A percentile compares a stretch with the other conserved stretches of the same genome.
Evolutionary conservation across 2,888 invertebrate species (phyloP).

Genomic region (Amblyjoppa fuscipennis): DNA sequence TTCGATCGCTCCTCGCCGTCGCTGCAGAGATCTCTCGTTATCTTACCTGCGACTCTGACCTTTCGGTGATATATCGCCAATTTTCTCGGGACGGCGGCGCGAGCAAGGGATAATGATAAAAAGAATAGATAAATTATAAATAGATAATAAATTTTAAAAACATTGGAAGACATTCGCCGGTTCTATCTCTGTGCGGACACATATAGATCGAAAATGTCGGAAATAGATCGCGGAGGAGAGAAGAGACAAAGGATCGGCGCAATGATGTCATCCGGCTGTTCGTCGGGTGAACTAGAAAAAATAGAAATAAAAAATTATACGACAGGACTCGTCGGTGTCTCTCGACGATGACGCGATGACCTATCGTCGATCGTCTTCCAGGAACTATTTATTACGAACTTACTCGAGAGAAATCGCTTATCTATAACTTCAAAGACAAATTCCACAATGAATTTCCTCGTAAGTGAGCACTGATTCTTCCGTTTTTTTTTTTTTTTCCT

Average conservation of each 20-base stretch:
- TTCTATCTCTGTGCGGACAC: constrained; percentile 1
- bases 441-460: constrained; percentile 8
- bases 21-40: constrained; percentile 41
- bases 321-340: not conserved
- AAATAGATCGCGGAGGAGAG: constrained; percentile 43
- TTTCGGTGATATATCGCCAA: constrained; percentile 38
- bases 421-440: constrained; percentile 12
- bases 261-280: constrained; percentile 56
- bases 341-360: constrained; percentile 19
- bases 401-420: constrained; percentile 41
- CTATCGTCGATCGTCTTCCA: constrained; percentile 5
- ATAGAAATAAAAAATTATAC: not conserved
- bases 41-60: constrained; percentile 50
- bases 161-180: not conserved
- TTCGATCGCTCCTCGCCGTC: not conserved
- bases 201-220: constrained; percentile 37
- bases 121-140: constrained; percentile 10
- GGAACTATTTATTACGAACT: constrained; percentile 10
- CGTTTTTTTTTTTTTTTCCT: not conserved
- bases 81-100: constrained; percentile 36
- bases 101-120: constrained; percentile 17
- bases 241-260: constrained; percentile 58
- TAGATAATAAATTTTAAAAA: not conserved
- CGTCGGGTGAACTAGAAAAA: constrained; percentile 33
- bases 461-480: not conserved